Conservation (phyloP, 2,797 vertebrate species). For the Siniperca obscura region DNA sequence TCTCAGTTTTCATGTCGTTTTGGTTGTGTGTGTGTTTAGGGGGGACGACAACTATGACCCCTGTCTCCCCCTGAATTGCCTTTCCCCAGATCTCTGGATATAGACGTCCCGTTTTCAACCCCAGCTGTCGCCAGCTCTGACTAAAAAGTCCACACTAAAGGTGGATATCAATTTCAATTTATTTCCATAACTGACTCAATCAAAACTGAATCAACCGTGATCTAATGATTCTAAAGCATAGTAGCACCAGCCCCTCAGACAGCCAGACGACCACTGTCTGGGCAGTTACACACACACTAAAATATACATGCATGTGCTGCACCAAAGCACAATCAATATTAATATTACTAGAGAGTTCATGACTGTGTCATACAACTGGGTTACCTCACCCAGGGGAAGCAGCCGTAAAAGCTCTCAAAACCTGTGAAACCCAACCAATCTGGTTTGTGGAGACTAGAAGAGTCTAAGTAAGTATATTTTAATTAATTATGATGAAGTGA, state of each 20-base stretch:
- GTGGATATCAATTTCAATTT: conserved; percentile 60
- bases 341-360: conserved; percentile 66
- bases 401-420: conserved; percentile 58
- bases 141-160: conserved; percentile 16
- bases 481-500: conserved; percentile 70
- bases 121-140: conserved; percentile 79
- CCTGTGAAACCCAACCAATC: conserved; percentile 57
- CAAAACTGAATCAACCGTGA: conserved; percentile 32
- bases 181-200: conserved; percentile 54
- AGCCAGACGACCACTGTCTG: conserved; percentile 66
- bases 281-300: conserved; percentile 49
- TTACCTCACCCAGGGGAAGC: conserved; percentile 46
- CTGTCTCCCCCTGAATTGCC: conserved; percentile 57
- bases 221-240: conserved; percentile 18
- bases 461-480: conserved; percentile 42
- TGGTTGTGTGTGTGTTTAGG: conserved; percentile 65
- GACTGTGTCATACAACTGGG: conserved; percentile 47
- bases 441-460: conserved; percentile 32
- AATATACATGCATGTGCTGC: conserved; percentile 69
- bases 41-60: conserved; percentile 68
- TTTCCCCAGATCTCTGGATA: conserved; percentile 78
- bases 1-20: conserved; percentile 80
- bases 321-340: conserved; percentile 71
- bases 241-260: conserved; percentile 46
- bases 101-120: conserved; percentile 69